Base-by-base conservation (phyloP, 2,113 vertebrate genomes). In the Dryoscopus gambensis region DNA sequence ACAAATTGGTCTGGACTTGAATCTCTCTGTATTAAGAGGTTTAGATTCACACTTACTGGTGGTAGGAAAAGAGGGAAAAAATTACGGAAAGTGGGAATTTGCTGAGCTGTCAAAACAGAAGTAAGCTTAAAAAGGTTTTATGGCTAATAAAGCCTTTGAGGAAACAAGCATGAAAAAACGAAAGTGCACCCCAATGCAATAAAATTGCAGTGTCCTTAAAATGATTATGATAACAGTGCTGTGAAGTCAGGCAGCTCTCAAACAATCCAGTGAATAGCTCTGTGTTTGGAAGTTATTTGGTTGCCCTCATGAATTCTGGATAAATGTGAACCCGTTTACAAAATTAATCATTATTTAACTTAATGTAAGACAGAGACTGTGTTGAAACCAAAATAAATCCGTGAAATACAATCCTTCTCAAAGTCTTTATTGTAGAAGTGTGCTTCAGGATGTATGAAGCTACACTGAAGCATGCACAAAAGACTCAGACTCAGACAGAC, bases 1-100 rank as follows among this genome's bases (percentile, higher is more conserved):
- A 97, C 95, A 96, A 96, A 96, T 97, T 95, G 87, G 91, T 88
- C 93, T 76, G 74, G 84, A 84, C 92, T 95, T 89, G 95, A 94
- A 93, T 97, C 93, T 96, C 30, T 93, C 89, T 87, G 42, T 87
- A 86, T 96, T 93, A 96, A 95, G 91, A 88, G 86, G 80, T 95
- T 97, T 95, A 97, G 96, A 96, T 95, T 97, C 92, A 97, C 91
- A 93, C 93, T 90, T 92, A 76, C 37, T 52, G 39, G 60, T 90
- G 69, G 76, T 64, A 53, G 77, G 70, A 80, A 90, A 76, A 84
- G 52, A 89, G 42, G 56, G 15, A 17, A 85, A 82, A 96, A 95
- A 89, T 73, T 74, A 84, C 23, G 0, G 53, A 60, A 96, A 92
- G 75, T 71, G 84, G 77, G 74, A 89, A 95, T 96, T 95, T 87